Evolutionary conservation across 2,888 invertebrate genomes (phyloP).

Genomic region (Morpho achilles): DNA sequence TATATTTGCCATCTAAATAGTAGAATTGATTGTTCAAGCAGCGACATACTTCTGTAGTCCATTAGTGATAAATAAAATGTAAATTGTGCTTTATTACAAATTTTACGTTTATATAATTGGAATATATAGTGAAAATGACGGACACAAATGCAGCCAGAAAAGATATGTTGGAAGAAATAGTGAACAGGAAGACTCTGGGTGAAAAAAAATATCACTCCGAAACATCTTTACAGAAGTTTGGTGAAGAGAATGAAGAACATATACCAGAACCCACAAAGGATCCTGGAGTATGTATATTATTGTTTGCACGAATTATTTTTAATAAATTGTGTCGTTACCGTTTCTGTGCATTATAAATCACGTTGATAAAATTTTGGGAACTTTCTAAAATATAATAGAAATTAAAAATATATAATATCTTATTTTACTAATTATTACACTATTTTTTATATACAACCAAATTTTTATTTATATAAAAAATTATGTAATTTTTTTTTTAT

Average conservation of each 20-base stretch:
- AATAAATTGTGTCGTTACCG: background rate
- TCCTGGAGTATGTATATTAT: slow-evolving; percentile 53
- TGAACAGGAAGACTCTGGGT: slow-evolving; percentile 54
- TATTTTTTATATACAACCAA: no score
- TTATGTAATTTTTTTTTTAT: no score
- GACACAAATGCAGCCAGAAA: slow-evolving; percentile 40
- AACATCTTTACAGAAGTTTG: slow-evolving; percentile 58
- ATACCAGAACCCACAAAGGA: slow-evolving; percentile 37
- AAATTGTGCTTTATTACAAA: slow-evolving; percentile 9
- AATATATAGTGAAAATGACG: slow-evolving; percentile 37
- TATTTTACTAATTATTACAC: no score
- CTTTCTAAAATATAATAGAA: no score
- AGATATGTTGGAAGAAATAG: slow-evolving; percentile 52
- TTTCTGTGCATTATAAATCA: no score
- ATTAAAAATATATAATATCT: no score
- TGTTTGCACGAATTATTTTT: background rate
- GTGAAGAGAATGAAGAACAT: slow-evolving; percentile 45
- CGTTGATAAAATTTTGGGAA: no score
- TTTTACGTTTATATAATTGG: background rate
- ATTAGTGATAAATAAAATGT: slow-evolving; percentile 14
- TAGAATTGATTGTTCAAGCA: slow-evolving; percentile 38
- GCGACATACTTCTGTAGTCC: slow-evolving; percentile 10
- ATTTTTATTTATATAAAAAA: no score
- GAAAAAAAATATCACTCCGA: slow-evolving; percentile 69
- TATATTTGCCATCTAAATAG: slow-evolving; percentile 64